A percentile compares a stretch with the other conserved stretches of the same genome.
These are phyloP conservation scores for pig (Sus scrofa) DNA, from an alignment of 2,113 vertebrate genomes.

Conservation along the genomic window DNA sequence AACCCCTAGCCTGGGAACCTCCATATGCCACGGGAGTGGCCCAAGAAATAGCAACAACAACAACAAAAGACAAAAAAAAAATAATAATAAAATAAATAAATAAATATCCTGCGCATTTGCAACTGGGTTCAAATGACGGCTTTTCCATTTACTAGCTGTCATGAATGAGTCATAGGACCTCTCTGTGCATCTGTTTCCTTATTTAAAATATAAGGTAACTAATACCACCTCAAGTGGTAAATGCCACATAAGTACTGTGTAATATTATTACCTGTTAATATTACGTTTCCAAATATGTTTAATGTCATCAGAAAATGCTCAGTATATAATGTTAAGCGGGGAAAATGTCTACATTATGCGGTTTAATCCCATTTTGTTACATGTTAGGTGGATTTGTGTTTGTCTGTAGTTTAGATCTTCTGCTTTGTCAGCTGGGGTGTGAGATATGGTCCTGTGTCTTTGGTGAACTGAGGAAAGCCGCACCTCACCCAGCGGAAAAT, in stretches of 20 bases:
- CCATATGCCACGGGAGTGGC: no score
- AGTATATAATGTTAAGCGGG: not conserved
- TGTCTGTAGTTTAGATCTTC: not conserved
- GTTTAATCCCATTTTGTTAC: not conserved
- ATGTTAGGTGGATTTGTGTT: not conserved
- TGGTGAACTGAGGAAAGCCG: not conserved
- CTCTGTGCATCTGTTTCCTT: not conserved
- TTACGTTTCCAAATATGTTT: not conserved
- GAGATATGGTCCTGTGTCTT: not conserved
- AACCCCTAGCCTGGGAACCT: no score
- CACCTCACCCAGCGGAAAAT: not conserved
- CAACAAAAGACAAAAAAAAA: not conserved
- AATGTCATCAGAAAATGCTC: not conserved
- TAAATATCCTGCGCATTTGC: not conserved
- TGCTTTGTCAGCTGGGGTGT: not conserved
- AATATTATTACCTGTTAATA: not conserved
- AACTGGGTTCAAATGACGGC: not conserved
- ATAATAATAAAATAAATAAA: no score
- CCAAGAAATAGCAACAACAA: no score
- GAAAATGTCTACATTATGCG: not conserved
- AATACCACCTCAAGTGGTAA: no score
- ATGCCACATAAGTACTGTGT: rapidly evolving
- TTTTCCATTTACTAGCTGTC: not conserved
- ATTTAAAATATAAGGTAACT: not conserved
- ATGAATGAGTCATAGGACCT: not conserved